phyloP scores from a whole-genome alignment of 2,888 invertebrate genomes.

The Temnothorax rugatulus region DNA sequence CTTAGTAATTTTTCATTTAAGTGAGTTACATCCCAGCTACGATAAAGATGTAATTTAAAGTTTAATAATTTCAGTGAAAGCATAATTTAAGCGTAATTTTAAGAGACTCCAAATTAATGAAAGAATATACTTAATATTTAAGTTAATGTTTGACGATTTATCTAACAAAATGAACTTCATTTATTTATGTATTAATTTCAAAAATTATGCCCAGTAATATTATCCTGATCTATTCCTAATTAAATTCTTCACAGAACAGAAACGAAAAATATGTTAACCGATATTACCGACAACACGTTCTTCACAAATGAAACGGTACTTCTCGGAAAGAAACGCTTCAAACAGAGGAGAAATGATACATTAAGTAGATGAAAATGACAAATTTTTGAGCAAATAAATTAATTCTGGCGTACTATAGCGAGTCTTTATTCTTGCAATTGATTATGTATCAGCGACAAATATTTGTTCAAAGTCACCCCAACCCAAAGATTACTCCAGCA shows the following conservation, averaged over 20 bases:
- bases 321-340: background rate
- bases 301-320: background rate
- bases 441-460: conserved; percentile 14
- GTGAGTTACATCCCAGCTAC: background rate
- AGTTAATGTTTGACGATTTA: background rate
- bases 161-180: too few species aligned
- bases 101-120: background rate
- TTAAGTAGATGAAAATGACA: background rate
- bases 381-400: background rate
- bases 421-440: background rate
- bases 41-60: background rate
- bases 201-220: background rate
- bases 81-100: background rate
- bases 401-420: background rate
- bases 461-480: background rate
- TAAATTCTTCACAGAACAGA: background rate
- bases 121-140: background rate
- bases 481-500: background rate
- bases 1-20: background rate
- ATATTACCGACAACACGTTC: background rate
- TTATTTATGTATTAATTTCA: background rate
- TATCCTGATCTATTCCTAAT: background rate
- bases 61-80: background rate
- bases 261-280: background rate
- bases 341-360: background rate